Conservation (phyloP, 30 jellyfish, hydroid and myxozoan species). For the Nemopilema nomurai region DNA sequence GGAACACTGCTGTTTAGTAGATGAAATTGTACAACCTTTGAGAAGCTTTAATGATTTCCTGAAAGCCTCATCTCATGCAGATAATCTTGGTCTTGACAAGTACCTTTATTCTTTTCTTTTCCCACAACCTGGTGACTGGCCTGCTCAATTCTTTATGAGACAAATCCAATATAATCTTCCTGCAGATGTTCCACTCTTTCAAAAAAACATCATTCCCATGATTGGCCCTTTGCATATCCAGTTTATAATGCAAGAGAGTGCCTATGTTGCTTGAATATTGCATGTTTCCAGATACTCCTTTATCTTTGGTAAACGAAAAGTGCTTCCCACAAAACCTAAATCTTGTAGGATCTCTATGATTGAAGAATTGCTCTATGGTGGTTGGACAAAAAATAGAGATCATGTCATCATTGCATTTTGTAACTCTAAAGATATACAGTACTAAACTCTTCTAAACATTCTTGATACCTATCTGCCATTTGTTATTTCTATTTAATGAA, state of each 20-base stretch:
- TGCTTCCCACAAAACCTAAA: too few species aligned
- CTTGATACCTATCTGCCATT: slow-evolving; percentile 48
- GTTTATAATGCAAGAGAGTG: slow-evolving; percentile 46
- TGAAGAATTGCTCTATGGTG: slow-evolving; percentile 26
- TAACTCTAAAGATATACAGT: slow-evolving; percentile 16
- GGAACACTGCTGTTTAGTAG: slow-evolving; percentile 24
- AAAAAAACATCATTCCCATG: background rate
- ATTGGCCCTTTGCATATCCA: slow-evolving; percentile 30
- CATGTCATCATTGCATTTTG: slow-evolving; percentile 21
- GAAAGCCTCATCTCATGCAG: slow-evolving; percentile 20
- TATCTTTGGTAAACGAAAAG: slow-evolving; percentile 42
- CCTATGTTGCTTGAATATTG: slow-evolving; percentile 13
- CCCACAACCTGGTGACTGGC: slow-evolving; percentile 43
- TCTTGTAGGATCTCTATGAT: slow-evolving; percentile 13
- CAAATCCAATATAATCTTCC: slow-evolving; percentile 17
- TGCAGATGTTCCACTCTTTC: background rate
- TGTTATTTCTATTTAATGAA: too few species aligned
- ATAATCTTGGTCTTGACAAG: background rate
- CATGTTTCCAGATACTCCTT: background rate
- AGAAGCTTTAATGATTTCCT: slow-evolving; percentile 1
- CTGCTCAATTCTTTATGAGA: too few species aligned
- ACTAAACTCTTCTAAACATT: slow-evolving; percentile 21
- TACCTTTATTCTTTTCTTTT: slow-evolving; percentile 11
- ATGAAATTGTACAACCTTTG: slow-evolving; percentile 3
- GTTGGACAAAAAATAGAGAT: slow-evolving; percentile 35